phyloP scores from a whole-genome alignment of 2,113 vertebrate genomes.

The Myrmecobius fasciatus region DNA sequence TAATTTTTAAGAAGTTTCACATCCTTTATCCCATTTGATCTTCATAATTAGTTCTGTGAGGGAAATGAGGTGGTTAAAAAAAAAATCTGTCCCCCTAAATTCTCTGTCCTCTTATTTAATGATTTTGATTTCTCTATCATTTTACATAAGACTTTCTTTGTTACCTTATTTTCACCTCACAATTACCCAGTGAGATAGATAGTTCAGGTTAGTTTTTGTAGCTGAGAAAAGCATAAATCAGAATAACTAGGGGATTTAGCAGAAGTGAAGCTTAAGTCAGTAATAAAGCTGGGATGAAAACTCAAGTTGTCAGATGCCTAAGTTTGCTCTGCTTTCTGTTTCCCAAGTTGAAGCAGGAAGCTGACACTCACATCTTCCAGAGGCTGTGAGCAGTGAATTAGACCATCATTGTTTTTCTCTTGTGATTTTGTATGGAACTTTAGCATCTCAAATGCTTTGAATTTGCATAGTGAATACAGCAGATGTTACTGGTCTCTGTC shows the following conservation, averaged over 20 bases:
- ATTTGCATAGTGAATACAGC: background rate
- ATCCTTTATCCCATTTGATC: too few species aligned
- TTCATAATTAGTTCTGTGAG: too few species aligned
- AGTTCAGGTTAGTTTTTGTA: slow-evolving; percentile 20
- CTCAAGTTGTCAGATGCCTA: slow-evolving; percentile 4
- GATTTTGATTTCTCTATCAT: too few species aligned
- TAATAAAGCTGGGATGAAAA: slow-evolving; percentile 16
- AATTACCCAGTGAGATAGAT: background rate
- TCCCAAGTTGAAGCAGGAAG: background rate
- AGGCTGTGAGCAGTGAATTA: background rate
- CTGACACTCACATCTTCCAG: background rate
- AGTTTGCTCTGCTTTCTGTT: background rate
- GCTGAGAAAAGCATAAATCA: slow-evolving; percentile 15
- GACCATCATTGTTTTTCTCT: background rate
- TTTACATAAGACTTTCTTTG: background rate
- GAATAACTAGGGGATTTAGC: slow-evolving; percentile 14
- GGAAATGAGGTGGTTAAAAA: too few species aligned
- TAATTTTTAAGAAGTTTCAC: too few species aligned
- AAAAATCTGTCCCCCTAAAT: too few species aligned
- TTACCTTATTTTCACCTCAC: slow-evolving; percentile 18
- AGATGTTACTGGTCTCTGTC: background rate
- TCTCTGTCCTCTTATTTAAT: too few species aligned
- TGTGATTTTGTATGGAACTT: background rate
- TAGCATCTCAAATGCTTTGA: background rate
- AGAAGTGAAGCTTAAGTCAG: background rate